Evolutionary conservation across 2,888 invertebrate species (phyloP).

Genomic region (Amaurobius ferox): DNA sequence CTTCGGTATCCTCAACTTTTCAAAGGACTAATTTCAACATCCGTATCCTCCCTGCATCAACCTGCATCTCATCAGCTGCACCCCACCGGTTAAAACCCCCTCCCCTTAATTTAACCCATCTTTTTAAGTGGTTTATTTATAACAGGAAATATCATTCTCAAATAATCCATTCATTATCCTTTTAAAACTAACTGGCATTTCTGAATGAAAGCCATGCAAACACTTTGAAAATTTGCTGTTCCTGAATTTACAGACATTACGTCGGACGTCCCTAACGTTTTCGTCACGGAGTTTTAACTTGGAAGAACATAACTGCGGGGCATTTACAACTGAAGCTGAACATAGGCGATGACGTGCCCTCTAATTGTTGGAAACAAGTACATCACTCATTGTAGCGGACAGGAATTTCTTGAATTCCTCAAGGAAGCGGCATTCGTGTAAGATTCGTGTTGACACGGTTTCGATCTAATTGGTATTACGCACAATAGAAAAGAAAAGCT

Average conservation of each 20-base stretch:
- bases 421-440: neutral
- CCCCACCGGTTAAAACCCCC: no score
- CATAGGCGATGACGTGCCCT: slow-evolving; percentile 22
- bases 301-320: neutral
- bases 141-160: no score
- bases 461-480: neutral
- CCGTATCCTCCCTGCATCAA: no score
- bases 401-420: slow-evolving; percentile 6
- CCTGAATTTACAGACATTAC: neutral
- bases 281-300: slow-evolving; percentile 1
- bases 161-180: no score
- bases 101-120: no score
- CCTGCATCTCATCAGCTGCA: no score
- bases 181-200: no score
- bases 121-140: no score
- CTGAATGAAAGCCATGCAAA: neutral
- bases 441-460: slow-evolving; percentile 4
- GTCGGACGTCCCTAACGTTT: neutral
- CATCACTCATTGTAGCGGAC: slow-evolving; percentile 7
- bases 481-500: no score
- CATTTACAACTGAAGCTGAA: slow-evolving; percentile 22
- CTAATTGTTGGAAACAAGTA: slow-evolving; percentile 15
- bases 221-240: neutral
- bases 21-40: no score
- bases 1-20: no score